These are phyloP conservation scores for Megamerina dolium DNA, from an alignment of 2,888 invertebrate species.

Conservation along the genomic window DNA sequence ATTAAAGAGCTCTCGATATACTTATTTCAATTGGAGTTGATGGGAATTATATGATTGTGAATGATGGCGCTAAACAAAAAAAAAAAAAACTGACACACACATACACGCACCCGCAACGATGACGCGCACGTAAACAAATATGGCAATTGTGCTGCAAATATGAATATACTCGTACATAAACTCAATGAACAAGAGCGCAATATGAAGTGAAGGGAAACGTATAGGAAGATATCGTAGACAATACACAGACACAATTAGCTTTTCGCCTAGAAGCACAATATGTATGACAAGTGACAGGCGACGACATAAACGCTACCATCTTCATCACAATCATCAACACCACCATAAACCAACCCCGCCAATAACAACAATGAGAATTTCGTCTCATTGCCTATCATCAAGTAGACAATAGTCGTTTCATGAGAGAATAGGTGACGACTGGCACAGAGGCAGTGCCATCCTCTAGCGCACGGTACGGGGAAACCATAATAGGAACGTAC, in stretches of 20 bases:
- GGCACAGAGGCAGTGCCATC: too few species aligned
- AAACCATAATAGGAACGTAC: too few species aligned
- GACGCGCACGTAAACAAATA: too few species aligned
- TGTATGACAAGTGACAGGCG: not conserved
- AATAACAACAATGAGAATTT: constrained; percentile 2
- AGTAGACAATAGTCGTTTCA: not conserved
- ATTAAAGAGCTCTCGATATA: too few species aligned
- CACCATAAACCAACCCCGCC: constrained; percentile 2
- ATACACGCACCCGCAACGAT: too few species aligned
- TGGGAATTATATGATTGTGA: not conserved
- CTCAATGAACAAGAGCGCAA: too few species aligned
- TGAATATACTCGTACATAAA: too few species aligned
- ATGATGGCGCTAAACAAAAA: not conserved
- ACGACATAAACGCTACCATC: not conserved
- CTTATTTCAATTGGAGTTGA: too few species aligned
- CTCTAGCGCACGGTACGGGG: too few species aligned
- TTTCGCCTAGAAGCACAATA: not conserved
- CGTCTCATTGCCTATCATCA: not conserved
- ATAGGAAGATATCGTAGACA: too few species aligned
- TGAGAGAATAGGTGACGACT: not conserved
- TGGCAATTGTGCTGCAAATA: too few species aligned
- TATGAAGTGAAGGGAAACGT: too few species aligned
- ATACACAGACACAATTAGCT: constrained; percentile 2
- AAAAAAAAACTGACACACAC: not conserved
- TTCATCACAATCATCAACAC: constrained; percentile 1